Percentiles rank a stretch among this genome's conserved stretches.
These are phyloP conservation scores for Cheilosia vernalis DNA, from an alignment of 2,888 invertebrate genomes.

Conservation along the genomic window DNA sequence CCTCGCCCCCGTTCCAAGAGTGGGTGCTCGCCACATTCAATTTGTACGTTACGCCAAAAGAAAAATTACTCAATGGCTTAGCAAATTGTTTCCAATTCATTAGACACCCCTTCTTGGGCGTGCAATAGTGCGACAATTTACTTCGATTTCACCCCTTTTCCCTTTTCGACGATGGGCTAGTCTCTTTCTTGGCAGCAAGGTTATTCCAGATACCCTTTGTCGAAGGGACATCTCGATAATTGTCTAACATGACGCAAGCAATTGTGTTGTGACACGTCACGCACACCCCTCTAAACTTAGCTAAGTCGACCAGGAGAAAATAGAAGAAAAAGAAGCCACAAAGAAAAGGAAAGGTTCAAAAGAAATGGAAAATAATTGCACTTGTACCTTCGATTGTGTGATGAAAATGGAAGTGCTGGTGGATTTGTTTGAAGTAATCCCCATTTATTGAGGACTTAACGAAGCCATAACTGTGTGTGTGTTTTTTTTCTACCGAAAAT, in stretches of 20 bases:
- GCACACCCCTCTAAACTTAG: slow-evolving; percentile 35
- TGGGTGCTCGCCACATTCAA: slow-evolving; percentile 72
- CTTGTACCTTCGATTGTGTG: slow-evolving; percentile 49
- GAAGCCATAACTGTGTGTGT: slow-evolving; percentile 69
- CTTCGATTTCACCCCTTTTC: slow-evolving; percentile 57
- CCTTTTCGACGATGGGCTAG: neutral
- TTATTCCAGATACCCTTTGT: slow-evolving; percentile 11
- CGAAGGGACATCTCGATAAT: slow-evolving; percentile 44
- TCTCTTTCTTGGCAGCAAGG: slow-evolving; percentile 34
- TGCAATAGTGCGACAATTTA: slow-evolving; percentile 52
- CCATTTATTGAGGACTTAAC: slow-evolving; percentile 69
- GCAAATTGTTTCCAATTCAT: slow-evolving; percentile 78
- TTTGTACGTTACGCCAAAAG: slow-evolving; percentile 57
- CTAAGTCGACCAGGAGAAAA: slow-evolving; percentile 14
- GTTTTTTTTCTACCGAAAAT: slow-evolving; percentile 53
- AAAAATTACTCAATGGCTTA: slow-evolving; percentile 75
- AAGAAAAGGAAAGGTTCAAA: slow-evolving; percentile 52
- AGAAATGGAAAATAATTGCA: slow-evolving; percentile 70
- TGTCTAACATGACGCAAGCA: slow-evolving; percentile 55
- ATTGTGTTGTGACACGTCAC: slow-evolving; percentile 52
- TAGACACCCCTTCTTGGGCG: slow-evolving; percentile 72
- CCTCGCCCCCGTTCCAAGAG: slow-evolving; percentile 20
- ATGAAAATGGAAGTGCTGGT: slow-evolving; percentile 18
- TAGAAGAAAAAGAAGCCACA: slow-evolving; percentile 29
- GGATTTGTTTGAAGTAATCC: slow-evolving; percentile 71